Evolutionary conservation across 2,888 invertebrate genomes (phyloP).

Genomic region (Nemotelus nigrinus): DNA sequence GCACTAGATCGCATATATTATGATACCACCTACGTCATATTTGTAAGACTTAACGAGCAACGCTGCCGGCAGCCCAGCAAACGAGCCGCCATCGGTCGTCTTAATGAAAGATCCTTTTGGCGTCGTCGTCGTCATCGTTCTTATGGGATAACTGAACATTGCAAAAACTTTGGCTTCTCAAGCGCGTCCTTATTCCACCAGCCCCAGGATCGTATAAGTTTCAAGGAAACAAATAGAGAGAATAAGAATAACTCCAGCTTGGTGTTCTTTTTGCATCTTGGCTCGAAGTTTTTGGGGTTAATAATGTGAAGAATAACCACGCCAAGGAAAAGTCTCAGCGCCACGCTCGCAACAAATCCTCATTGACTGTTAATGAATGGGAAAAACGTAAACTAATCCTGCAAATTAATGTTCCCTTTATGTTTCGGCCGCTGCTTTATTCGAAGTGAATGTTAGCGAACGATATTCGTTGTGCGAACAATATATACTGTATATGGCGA

Average conservation of each 20-base stretch:
- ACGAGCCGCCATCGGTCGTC: background rate
- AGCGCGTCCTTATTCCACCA: background rate
- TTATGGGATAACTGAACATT: background rate
- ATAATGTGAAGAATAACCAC: constrained; percentile 34
- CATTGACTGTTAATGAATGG: constrained; percentile 45
- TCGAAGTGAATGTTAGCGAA: constrained; percentile 1
- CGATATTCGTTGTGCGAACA: background rate
- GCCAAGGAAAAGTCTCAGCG: constrained; percentile 15
- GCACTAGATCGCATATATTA: constrained; percentile 6
- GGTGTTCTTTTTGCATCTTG: constrained; percentile 3
- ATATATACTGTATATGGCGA: no score
- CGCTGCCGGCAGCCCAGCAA: background rate
- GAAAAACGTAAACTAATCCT: constrained; percentile 45
- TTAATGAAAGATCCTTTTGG: constrained; percentile 18
- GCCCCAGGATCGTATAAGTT: background rate
- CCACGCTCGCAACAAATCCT: constrained; percentile 34
- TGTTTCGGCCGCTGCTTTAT: constrained; percentile 7
- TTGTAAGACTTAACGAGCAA: background rate
- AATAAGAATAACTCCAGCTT: constrained; percentile 16
- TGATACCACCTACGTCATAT: constrained; percentile 6
- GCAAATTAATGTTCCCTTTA: constrained; percentile 43
- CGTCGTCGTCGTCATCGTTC: background rate
- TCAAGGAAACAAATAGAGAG: constrained; percentile 17
- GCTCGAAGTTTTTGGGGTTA: constrained; percentile 32
- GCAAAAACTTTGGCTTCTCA: constrained; percentile 33